A percentile compares a stretch with the other conserved stretches of the same genome.
Conservation (phyloP, 2,113 vertebrate species). For the Ptychochromis oligacanthus region DNA sequence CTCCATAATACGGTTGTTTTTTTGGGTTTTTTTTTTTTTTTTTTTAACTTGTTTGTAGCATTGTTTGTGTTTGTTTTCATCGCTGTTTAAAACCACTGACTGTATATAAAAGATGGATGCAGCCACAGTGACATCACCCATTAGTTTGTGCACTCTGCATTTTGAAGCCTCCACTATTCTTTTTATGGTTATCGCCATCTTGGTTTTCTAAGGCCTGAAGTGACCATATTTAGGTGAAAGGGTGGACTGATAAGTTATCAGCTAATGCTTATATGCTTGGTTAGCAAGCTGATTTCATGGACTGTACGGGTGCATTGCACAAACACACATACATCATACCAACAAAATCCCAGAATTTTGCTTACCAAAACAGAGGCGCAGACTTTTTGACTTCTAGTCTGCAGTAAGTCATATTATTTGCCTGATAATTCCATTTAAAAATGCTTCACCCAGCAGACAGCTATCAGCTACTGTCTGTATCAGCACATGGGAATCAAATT, state of each 20-base stretch:
- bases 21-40: too few species aligned
- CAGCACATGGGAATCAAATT: neutral
- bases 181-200: neutral
- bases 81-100: neutral
- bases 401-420: neutral
- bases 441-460: neutral
- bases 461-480: neutral
- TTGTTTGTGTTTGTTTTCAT: neutral
- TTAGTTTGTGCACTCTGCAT: neutral
- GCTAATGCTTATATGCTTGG: neutral
- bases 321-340: neutral
- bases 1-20: too few species aligned
- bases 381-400: neutral
- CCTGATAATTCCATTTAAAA: neutral
- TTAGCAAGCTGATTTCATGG: neutral
- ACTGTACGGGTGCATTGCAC: neutral
- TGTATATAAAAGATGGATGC: neutral
- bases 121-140: neutral
- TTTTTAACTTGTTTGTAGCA: neutral
- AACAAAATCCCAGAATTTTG: neutral
- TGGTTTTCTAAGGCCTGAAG: neutral
- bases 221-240: neutral
- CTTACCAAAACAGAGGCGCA: neutral
- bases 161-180: neutral
- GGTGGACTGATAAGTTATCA: neutral